Percentiles rank a stretch among this genome's conserved stretches.
Conservation (phyloP, 1,140 invertebrate genomes). For the Macrocentrus cingulum region DNA sequence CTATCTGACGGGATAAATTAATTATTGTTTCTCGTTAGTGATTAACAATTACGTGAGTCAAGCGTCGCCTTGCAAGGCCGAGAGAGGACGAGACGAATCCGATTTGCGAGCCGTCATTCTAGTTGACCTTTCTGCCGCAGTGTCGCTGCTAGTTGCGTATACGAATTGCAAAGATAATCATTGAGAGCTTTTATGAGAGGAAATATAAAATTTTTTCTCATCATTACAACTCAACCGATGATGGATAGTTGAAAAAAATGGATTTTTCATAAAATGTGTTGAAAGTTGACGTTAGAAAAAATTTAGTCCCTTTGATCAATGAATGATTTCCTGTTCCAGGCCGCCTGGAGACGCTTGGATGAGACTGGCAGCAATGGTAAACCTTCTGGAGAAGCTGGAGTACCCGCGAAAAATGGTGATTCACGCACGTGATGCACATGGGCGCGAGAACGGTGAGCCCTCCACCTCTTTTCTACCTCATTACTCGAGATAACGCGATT, state of each 20-base stretch:
- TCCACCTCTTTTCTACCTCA: constrained; percentile 9
- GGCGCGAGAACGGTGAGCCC: constrained; percentile 45
- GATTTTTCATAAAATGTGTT: no score
- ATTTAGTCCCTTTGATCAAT: background rate
- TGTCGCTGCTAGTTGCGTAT: no score
- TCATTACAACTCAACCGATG: no score
- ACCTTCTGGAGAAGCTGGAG: constrained; percentile 69
- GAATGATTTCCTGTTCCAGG: constrained; percentile 59
- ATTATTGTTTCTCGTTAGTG: constrained; percentile 53
- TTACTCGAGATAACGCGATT: constrained; percentile 20
- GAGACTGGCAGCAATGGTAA: constrained; percentile 74
- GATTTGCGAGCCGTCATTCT: constrained; percentile 11
- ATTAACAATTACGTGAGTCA: constrained; percentile 51
- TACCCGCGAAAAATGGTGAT: constrained; percentile 56
- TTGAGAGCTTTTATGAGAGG: no score
- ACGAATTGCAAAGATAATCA: no score
- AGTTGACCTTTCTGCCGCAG: constrained; percentile 17
- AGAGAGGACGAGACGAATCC: constrained; percentile 27
- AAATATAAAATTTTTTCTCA: no score
- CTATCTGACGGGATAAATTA: constrained; percentile 48
- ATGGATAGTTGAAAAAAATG: no score
- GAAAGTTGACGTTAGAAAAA: background rate
- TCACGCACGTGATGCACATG: constrained; percentile 40
- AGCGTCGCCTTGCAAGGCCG: constrained; percentile 50
- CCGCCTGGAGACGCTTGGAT: constrained; percentile 77